Conservation (phyloP, 2,113 vertebrate genomes). For the Oriolus oriolus region DNA sequence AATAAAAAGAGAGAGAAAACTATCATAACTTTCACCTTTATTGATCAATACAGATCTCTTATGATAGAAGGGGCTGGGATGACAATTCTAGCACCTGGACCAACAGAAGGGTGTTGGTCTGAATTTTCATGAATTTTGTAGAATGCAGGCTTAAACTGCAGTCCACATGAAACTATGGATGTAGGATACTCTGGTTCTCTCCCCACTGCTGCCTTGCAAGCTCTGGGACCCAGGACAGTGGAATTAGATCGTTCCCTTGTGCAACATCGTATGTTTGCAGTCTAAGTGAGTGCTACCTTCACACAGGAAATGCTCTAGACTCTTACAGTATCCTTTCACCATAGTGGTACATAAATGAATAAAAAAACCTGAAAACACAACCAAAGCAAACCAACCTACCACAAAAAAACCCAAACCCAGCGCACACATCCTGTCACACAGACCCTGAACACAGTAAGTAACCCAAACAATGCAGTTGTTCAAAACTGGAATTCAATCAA, state of each 20-base stretch:
- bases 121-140: background rate
- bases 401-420: background rate
- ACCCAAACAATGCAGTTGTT: background rate
- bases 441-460: background rate
- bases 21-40: background rate
- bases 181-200: background rate
- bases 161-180: background rate
- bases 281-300: background rate
- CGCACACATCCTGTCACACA: accelerated
- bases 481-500: background rate
- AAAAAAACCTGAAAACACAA: background rate
- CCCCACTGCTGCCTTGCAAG: background rate
- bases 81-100: background rate
- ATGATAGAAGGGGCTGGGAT: background rate
- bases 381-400: background rate
- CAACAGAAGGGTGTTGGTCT: background rate
- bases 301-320: background rate
- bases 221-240: background rate
- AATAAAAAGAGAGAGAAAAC: background rate
- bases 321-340: background rate
- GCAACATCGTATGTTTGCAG: background rate
- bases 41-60: background rate
- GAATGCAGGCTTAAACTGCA: background rate
- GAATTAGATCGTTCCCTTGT: background rate
- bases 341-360: background rate